Evolutionary conservation across 2,797 vertebrate species (phyloP), one percentile per base, ranked within the genome.

Genomic region (Parambassis ranga): DNA sequence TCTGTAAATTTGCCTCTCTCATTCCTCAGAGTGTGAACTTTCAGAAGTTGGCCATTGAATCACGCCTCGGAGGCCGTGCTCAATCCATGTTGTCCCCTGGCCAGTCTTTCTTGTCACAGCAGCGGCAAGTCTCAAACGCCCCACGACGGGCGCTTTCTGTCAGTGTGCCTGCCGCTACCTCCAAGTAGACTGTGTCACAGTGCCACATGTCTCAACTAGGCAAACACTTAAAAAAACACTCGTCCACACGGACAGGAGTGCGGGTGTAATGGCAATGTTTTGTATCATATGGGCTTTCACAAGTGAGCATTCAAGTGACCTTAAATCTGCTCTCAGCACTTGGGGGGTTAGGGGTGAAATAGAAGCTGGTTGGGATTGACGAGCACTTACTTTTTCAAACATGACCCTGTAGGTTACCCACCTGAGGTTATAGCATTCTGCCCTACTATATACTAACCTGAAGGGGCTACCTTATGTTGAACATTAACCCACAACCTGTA

Each of bases 41-140:
- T 83, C 96, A 99, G 87, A 99, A 97, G 82, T 62, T 98, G 65
- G 95, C 95, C 1, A 95, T 97, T 37, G 97, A 98, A 24, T 92
- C 95, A 0, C 93, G 97, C 9, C 92, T 99, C 1, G 77, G 93
- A 7, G 92, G 94, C 24, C 81, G 90, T 18, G 42, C 88, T 0
- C 67, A 87, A 74, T 92, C 88, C 19, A 0, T 48, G 51, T 0
- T 87, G 52, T 65, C 77, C 38, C 89, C 94, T 0, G 89, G 92
- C 1, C 94, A 94, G 55, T 98, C 98, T 1, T 99, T 99, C 85
- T 71, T 98, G 61, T 93, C 97, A 2, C 96, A 98, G 69, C 97
- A 98, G 47, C 94, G 98, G 1, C 95, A 96, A 4, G 94, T 97
- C 75, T 97, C 96, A 69, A 98, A 90, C 20, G 88, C 93, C 47